A percentile compares a stretch with the other conserved stretches of the same genome.
Evolutionary conservation across 2,113 vertebrate species (phyloP).

Genomic region (Barnardius zonarius): DNA sequence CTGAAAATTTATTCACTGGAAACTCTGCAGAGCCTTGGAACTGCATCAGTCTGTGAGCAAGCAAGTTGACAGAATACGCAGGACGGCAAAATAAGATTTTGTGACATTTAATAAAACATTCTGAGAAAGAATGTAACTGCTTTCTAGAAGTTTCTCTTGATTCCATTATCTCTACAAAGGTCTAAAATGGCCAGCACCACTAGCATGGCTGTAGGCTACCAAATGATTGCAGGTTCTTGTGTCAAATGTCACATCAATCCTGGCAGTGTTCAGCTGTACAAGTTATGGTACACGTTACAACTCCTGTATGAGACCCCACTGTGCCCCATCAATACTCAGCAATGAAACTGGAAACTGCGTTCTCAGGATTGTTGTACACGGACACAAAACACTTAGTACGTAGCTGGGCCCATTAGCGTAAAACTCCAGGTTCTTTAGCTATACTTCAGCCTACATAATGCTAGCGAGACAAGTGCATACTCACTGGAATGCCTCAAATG

Average conservation of each 20-base stretch:
- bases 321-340: not conserved
- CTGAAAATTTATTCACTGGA: not conserved
- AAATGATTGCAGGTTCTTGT: not conserved
- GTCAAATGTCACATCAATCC: not conserved
- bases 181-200: not conserved
- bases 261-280: not conserved
- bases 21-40: not conserved
- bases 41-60: not conserved
- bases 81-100: not conserved
- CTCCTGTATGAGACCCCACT: not conserved
- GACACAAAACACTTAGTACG: fast-evolving
- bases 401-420: not conserved
- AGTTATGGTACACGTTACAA: not conserved
- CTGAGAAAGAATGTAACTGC: not conserved
- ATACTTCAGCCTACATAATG: not conserved
- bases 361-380: not conserved
- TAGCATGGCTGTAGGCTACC: not conserved
- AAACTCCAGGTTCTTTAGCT: not conserved
- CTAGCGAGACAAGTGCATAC: not conserved
- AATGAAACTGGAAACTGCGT: not conserved
- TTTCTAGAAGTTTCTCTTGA: not conserved
- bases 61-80: not conserved
- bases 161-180: not conserved
- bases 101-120: not conserved
- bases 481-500: not conserved